Conservation (phyloP, 2,113 vertebrate species). For the Protobothrops flavoviridis region DNA sequence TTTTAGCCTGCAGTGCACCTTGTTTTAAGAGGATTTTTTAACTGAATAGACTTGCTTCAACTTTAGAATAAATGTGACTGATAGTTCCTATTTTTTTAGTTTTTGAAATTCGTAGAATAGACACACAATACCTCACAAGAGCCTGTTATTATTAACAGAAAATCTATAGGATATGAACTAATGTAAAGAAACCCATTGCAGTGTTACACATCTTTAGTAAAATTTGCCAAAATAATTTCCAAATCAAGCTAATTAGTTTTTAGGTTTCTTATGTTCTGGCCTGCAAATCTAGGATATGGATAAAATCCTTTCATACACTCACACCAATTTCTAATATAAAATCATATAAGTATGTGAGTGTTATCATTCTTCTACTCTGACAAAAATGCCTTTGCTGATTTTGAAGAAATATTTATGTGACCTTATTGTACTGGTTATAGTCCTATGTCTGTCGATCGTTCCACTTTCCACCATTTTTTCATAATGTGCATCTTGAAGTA, state of each 20-base stretch:
- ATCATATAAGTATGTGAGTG: constrained; percentile 39
- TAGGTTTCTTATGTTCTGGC: neutral
- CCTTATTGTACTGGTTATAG: constrained; percentile 2
- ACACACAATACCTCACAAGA: neutral
- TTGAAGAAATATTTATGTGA: neutral
- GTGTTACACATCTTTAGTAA: neutral
- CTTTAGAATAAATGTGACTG: constrained; percentile 1
- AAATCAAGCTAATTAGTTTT: neutral
- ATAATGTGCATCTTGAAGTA: neutral
- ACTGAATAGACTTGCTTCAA: neutral
- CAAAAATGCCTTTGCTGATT: constrained; percentile 5
- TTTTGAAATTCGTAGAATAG: neutral
- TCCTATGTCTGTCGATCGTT: neutral
- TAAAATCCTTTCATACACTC: constrained; percentile 29
- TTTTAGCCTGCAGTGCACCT: neutral
- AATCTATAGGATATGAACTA: neutral
- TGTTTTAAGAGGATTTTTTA: neutral
- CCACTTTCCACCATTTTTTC: neutral
- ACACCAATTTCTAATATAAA: constrained; percentile 36
- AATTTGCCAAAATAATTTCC: neutral
- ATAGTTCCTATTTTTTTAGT: neutral
- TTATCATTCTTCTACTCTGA: constrained; percentile 11
- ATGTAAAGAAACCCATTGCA: neutral
- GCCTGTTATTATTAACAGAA: neutral
- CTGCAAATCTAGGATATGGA: constrained; percentile 9